Conservation (phyloP, 2,113 vertebrate genomes). For the Callionymus lyra region DNA sequence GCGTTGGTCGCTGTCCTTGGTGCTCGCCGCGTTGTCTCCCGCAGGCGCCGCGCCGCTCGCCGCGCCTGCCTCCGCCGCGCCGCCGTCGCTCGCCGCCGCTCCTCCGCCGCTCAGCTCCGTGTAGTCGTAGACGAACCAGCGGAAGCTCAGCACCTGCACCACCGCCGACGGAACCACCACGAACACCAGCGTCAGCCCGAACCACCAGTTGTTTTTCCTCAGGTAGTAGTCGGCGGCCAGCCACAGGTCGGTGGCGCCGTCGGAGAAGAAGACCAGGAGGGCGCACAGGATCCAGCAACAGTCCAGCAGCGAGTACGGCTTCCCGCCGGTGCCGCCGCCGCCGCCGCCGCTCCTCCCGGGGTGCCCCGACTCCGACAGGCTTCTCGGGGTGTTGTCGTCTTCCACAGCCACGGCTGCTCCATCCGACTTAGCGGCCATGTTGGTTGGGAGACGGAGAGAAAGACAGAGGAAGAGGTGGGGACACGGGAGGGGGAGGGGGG, state of each 20-base stretch:
- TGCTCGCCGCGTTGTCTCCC: constrained; percentile 55
- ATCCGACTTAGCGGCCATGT: constrained; percentile 97
- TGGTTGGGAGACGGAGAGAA: constrained; percentile 71
- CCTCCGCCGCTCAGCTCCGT: constrained; percentile 56
- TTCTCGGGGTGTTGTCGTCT: constrained; percentile 56
- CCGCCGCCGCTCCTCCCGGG: constrained; percentile 43
- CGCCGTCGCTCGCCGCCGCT: constrained; percentile 39
- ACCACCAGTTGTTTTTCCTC: constrained; percentile 75
- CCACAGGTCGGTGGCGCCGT: constrained; percentile 95
- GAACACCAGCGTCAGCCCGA: constrained; percentile 86
- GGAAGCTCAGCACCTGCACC: constrained; percentile 90
- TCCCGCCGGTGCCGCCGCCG: constrained; percentile 45
- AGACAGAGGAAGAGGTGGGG: constrained; percentile 43
- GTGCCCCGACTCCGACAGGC: constrained; percentile 56
- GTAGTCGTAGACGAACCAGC: constrained; percentile 90
- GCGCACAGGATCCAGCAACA: constrained; percentile 85
- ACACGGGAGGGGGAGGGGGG: constrained; percentile 32
- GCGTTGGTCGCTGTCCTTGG: constrained; percentile 65
- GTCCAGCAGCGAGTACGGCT: constrained; percentile 76
- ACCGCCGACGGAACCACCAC: constrained; percentile 88
- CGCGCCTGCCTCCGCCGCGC: constrained; percentile 8
- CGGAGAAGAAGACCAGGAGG: constrained; percentile 90
- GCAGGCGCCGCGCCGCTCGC: constrained; percentile 42
- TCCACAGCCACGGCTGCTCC: constrained; percentile 77
- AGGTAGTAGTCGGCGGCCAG: constrained; percentile 90